A percentile compares a stretch with the other conserved stretches of the same genome.
These are phyloP conservation scores for Panagrolaimus sp. DNA, from an alignment of 1,140 invertebrate species.

Conservation along the genomic window DNA sequence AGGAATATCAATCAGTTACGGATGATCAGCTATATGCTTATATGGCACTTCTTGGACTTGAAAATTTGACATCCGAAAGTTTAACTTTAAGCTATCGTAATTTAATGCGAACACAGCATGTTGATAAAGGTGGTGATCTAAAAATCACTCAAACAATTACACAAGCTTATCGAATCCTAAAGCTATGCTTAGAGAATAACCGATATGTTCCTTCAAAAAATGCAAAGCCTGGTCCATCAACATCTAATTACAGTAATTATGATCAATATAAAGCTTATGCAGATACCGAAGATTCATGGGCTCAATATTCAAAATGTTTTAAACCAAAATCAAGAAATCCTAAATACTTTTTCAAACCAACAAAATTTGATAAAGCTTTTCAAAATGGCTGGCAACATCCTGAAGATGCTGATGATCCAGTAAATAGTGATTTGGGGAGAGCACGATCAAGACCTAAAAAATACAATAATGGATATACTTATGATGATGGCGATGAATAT, in stretches of 20 bases:
- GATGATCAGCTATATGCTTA: too few species aligned
- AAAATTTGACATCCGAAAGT: not conserved
- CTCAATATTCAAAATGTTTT: not conserved
- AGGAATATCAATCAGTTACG: too few species aligned
- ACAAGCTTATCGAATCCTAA: not conserved
- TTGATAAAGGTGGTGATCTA: conserved; percentile 3
- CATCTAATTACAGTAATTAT: not conserved
- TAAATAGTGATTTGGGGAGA: not conserved
- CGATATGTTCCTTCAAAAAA: not conserved
- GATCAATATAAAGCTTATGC: not conserved
- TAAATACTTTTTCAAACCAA: not conserved
- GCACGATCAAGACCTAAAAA: not conserved
- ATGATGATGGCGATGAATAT: not conserved
- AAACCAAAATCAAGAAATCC: not conserved
- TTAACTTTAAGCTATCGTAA: not conserved
- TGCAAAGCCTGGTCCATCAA: not conserved
- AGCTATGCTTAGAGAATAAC: not conserved
- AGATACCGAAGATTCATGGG: not conserved
- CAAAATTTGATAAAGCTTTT: not conserved
- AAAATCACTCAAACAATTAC: not conserved
- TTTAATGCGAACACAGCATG: not conserved
- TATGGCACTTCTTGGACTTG: not conserved
- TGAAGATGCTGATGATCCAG: not conserved
- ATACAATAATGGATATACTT: not conserved
- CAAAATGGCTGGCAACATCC: not conserved